Evolutionary conservation across 2,888 invertebrate genomes (phyloP), one percentile per base, ranked within the genome.

Genomic region (Diadegma fenestrale): DNA sequence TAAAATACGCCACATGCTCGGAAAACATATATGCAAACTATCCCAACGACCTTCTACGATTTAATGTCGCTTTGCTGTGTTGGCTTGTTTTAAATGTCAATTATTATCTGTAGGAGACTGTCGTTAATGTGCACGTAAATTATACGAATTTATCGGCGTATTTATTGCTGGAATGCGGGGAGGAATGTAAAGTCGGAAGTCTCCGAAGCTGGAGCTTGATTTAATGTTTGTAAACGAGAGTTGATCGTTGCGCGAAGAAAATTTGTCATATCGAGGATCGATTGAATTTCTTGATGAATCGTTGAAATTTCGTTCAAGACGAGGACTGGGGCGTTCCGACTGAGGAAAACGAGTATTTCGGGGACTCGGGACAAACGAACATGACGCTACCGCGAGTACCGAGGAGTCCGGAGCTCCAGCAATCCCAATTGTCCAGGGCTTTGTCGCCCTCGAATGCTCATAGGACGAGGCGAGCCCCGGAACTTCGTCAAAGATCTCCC

Each of bases 281-380:
- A n/a, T 17, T 26, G 19, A 26, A 7, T 43, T 22, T 22, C 17
- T n/a, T n/a, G 26, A 30, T 10, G 33, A 43, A 22, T 54, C 12
- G 17, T 54, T 14, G 8, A 30, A 8, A 51, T 58, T 54, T 68
- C 88, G 88, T 71, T 91, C 10, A 95, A 97, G 97, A 97, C 94
- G 97, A 97, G 90, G 97, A 97, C 91, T 97, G 97, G 97, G 92
- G 93, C 30, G 92, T 88, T 14, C 87, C 91, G 4, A 88, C 89
- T n/a, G 93, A 93, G 73, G 93, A 94, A 43, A 90, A 90, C 71
- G 92, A 92, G 58, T 94, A 92, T 86, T 89, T 91, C 43, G 91
- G 86, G 3, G 93, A 91, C 86, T 89, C 89, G 33, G 90, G 90
- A 54, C 80, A 85, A 66, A 80, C 90, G 43, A 90, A 90, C 87